Evolutionary conservation across 2,113 vertebrate genomes (phyloP), one percentile per base, ranked within the genome.

Genomic region (Eptesicus fuscus): DNA sequence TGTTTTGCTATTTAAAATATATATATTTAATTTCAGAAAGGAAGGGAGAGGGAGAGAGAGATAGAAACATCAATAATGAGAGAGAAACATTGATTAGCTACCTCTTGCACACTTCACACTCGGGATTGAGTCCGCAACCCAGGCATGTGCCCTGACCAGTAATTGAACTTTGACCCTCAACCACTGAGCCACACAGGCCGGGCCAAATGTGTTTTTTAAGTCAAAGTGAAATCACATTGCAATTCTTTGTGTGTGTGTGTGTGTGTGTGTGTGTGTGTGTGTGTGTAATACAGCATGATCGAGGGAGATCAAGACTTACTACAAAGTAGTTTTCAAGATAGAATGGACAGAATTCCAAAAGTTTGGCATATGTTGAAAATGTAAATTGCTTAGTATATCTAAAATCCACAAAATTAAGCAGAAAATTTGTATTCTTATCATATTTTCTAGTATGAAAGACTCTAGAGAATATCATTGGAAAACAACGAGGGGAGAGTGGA

Each of bases 271-370:
- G 23, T 59, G 56, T 59, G 56, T 28, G 56, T 59, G 56, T 25
- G 9, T 25, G 22, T 23, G 9, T 5, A 11, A 61, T 61, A 28
- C 25, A 28, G 9, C 9, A 28, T 61, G 59, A 28, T 61, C 10
- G 1, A 61, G 59, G 25, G 59, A 28, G 25, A 61, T 59, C 23
- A 59, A 59, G 23, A 94, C 67, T 95, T 83, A 20, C 28, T 87
- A 74, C 56, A 59, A 76, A 92, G 59, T 35, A 63, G 42, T 83
- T 93, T 93, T 92, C 32, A 91, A 83, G 44, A 49, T 2, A 65
- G n/a, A 76, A 79, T 80, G 30, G n/a, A 76, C 56, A 96, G 79
- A 96, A 92, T 84, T 93, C n/a, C 37, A 76, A 94, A 90, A 44
- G 23, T 5, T 63, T 87, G 47, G 20, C 23, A 23, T 16, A 18